These are phyloP conservation scores for Neopipo cinnamomea DNA, from an alignment of 2,113 vertebrate genomes.

Conservation along the genomic window DNA sequence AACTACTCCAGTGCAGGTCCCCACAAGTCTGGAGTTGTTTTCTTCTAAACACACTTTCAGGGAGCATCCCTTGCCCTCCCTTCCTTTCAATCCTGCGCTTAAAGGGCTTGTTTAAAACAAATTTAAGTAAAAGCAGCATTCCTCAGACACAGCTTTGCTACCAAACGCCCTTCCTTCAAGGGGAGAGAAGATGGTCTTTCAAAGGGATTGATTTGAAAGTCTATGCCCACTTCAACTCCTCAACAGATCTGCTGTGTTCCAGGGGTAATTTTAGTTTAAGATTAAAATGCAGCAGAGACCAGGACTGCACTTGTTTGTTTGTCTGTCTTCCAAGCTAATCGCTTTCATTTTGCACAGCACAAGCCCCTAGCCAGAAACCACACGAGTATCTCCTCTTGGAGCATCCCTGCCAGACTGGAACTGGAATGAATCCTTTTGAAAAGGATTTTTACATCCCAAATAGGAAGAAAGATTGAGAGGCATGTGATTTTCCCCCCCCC, in stretches of 20 bases:
- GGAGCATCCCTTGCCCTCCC: not conserved
- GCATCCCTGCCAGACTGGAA: conserved; percentile 11
- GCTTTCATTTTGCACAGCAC: not conserved
- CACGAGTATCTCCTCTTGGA: not conserved
- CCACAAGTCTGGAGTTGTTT: not conserved
- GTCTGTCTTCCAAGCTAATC: not conserved
- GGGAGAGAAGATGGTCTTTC: not conserved
- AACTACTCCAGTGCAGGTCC: not conserved
- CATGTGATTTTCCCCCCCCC: not conserved
- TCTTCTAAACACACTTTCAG: not conserved
- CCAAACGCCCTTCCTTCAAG: not conserved
- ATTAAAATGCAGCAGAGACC: conserved; percentile 16
- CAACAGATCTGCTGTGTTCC: conserved; percentile 8
- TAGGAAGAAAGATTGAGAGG: conserved; percentile 27
- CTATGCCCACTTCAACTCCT: not conserved
- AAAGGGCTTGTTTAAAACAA: not conserved
- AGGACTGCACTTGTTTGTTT: not conserved
- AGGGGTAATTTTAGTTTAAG: conserved; percentile 26
- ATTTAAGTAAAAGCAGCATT: not conserved
- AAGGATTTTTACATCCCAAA: conserved; percentile 16
- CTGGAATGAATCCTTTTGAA: conserved; percentile 15
- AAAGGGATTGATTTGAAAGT: not conserved
- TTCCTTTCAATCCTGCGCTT: not conserved
- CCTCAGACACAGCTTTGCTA: not conserved
- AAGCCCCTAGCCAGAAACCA: conserved; percentile 7